phyloP scores from a whole-genome alignment of 2,797 vertebrate genomes.

The Myioborus miniatus region DNA sequence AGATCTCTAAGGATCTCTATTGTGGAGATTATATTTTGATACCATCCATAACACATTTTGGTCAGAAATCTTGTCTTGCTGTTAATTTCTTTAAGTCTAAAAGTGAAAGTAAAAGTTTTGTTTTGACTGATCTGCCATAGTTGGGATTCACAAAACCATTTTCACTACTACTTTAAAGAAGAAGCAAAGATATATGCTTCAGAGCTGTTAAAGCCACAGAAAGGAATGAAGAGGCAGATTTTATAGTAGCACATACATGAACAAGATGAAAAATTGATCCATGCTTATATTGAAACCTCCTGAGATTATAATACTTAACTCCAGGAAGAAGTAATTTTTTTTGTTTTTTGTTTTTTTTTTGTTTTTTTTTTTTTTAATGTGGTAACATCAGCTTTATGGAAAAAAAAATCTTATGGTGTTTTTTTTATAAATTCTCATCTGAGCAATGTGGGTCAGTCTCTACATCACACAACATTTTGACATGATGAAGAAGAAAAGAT shows the following conservation, averaged over 20 bases:
- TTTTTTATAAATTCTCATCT: neutral
- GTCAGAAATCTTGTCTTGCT: neutral
- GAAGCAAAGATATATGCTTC: neutral
- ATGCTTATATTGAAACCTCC: neutral
- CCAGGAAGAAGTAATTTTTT: neutral
- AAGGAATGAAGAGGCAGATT: too few relatives aligned
- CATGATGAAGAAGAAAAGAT: neutral
- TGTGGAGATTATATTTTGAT: neutral
- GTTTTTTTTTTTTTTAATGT: neutral
- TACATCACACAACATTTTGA: neutral
- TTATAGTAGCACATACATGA: neutral
- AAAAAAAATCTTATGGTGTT: neutral
- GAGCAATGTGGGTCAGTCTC: neutral
- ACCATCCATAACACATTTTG: neutral
- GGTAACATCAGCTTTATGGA: neutral
- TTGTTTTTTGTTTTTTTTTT: neutral
- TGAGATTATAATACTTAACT: neutral
- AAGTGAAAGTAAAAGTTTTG: neutral
- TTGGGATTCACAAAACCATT: neutral
- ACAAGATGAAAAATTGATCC: neutral
- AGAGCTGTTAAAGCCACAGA: too few relatives aligned
- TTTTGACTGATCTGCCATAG: neutral
- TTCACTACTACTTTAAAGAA: neutral
- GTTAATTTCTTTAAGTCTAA: neutral
- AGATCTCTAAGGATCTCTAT: neutral